Base-by-base conservation (phyloP, 2,888 invertebrate species). In the Trichacis sp. region DNA sequence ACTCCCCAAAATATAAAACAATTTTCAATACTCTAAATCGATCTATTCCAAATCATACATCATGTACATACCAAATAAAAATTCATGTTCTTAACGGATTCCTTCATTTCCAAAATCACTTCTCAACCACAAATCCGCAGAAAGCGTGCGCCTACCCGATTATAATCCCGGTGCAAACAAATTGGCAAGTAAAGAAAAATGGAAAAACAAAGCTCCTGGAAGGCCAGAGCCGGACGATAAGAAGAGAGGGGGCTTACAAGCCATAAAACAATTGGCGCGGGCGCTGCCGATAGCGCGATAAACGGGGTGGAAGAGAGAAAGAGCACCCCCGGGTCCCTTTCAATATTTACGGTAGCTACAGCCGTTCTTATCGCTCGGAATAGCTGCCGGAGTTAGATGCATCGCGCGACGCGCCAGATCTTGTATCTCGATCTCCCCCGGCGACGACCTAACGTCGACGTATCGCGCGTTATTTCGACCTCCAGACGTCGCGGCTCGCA, bases 291-390 rank as follows among this genome's bases (percentile, higher is more conserved):
- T 80, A 77, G 76, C 64, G 72, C 76, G 78, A 77, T 77, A 77
- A 77, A 79, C 17, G 11, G 45, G 15, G 48, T 29, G 40, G 9
- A 24, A 15, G 47, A 12, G 47, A 3, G 47, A 24, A 29, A 47
- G 58, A 54, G 17, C 30, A 42, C 53, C 50, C 48, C 55, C 70
- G 62, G 63, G 66, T 68, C 75, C 74, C 69, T 71, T 71, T 70
- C 74, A 74, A 80, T 79, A 80, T 81, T 80, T 80, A 80, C 81
- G 79, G 77, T 71, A 68, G 76, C 75, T 73, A 73, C 77, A 73
- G 71, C 68, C 61, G 60, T 8, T 8, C 73, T 79, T 80, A 79
- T 79, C 80, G 75, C 75, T 3, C 2, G 33, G n/a, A 33, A 33
- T 33, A n/a, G 33, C 33, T 33, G 33, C 33, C 24, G 24, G 24